These are phyloP conservation scores for Phataginus tricuspis DNA, from an alignment of 2,797 vertebrate species.

Conservation along the genomic window DNA sequence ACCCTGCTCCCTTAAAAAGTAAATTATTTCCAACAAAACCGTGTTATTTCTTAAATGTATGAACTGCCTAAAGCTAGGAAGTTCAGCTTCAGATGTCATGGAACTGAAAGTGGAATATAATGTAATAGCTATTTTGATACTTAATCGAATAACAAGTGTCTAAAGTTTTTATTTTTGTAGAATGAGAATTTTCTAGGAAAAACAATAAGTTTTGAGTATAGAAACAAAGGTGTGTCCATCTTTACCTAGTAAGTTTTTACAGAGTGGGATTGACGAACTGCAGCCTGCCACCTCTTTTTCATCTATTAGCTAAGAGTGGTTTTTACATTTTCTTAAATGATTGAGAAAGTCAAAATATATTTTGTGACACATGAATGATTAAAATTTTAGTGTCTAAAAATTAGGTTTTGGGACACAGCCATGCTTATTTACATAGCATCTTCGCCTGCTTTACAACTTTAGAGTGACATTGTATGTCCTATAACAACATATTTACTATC, in stretches of 20 bases:
- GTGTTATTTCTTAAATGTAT: background rate
- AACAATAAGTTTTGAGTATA: background rate
- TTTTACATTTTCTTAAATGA: slow-evolving; percentile 20
- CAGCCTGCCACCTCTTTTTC: background rate
- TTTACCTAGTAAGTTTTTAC: background rate
- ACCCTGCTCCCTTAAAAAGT: background rate
- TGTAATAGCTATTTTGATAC: slow-evolving; percentile 3
- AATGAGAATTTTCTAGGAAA: slow-evolving; percentile 4
- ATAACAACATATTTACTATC: background rate
- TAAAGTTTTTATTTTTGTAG: slow-evolving; percentile 50
- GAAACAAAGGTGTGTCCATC: background rate
- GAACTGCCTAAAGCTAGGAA: background rate
- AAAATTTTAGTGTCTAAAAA: background rate
- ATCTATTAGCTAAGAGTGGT: background rate
- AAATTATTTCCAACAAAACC: background rate
- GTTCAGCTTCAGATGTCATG: background rate
- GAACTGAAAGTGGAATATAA: background rate
- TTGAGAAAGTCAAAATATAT: background rate
- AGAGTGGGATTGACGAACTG: background rate
- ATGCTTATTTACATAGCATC: background rate
- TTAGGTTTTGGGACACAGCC: background rate
- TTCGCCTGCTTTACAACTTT: background rate
- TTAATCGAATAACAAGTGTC: background rate
- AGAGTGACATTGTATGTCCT: background rate
- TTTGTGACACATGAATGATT: slow-evolving; percentile 15